A percentile compares a stretch with the other conserved stretches of the same genome.
These are phyloP conservation scores for Mystacides longicornis DNA, from an alignment of 2,888 invertebrate species.

Conservation along the genomic window DNA sequence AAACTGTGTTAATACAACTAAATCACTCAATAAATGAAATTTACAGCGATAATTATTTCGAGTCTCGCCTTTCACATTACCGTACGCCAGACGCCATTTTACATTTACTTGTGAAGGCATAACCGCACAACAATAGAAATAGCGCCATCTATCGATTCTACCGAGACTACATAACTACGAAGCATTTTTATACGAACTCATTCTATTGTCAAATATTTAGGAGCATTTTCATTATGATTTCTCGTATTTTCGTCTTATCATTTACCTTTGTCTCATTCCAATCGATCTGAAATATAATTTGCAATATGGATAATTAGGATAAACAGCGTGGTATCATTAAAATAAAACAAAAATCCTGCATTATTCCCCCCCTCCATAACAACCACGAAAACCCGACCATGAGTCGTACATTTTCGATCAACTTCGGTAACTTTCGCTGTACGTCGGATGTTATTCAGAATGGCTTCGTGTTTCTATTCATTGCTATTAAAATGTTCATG, in stretches of 20 bases:
- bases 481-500: constrained; percentile 7
- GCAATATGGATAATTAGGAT: not conserved
- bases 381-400: constrained; percentile 3
- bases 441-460: constrained; percentile 5
- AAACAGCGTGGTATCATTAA: not conserved
- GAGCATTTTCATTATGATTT: not conserved
- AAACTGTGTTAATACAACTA: constrained; percentile 8
- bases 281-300: not conserved
- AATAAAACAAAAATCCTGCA: constrained; percentile 4
- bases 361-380: constrained; percentile 7
- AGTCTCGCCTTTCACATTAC: constrained; percentile 59
- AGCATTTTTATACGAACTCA: constrained; percentile 21
- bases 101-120: constrained; percentile 48
- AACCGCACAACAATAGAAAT: constrained; percentile 53
- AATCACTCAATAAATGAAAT: constrained; percentile 23
- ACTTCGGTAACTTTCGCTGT: not conserved
- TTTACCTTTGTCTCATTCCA: not conserved
- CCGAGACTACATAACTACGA: constrained; percentile 11
- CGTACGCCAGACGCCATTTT: constrained; percentile 45
- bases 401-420: not conserved
- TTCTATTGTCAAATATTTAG: constrained; percentile 10
- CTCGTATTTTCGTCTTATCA: not conserved
- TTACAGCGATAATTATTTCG: constrained; percentile 32
- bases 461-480: constrained; percentile 13
- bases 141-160: constrained; percentile 54